phyloP scores from a whole-genome alignment of 2,888 invertebrate species.

The Selenia dentaria region DNA sequence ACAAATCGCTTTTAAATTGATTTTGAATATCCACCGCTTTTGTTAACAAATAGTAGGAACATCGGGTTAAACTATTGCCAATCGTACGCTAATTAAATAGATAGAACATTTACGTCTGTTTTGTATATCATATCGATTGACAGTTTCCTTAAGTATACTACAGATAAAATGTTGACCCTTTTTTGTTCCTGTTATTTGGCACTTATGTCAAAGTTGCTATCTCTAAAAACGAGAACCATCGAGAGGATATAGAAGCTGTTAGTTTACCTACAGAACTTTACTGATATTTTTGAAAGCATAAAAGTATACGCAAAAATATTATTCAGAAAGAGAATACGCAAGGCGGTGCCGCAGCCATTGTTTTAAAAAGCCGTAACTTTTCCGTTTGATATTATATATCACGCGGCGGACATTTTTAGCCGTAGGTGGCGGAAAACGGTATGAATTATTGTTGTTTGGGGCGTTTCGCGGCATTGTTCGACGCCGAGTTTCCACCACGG shows the following conservation, averaged over 20 bases:
- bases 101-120: too few species aligned
- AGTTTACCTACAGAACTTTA: slow-evolving; percentile 15
- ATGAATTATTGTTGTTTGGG: slow-evolving; percentile 84
- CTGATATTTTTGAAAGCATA: slow-evolving; percentile 26
- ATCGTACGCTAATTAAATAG: neutral
- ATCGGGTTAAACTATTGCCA: neutral
- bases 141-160: too few species aligned
- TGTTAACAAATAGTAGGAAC: slow-evolving; percentile 57
- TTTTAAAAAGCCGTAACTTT: slow-evolving; percentile 82
- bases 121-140: too few species aligned
- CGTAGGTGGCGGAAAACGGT: slow-evolving; percentile 83
- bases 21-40: slow-evolving; percentile 71
- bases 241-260: too few species aligned
- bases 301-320: slow-evolving; percentile 51
- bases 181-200: too few species aligned
- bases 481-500: slow-evolving; percentile 68
- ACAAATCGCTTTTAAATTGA: slow-evolving; percentile 82
- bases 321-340: slow-evolving; percentile 63
- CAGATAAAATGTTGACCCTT: too few species aligned
- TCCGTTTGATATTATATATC: slow-evolving; percentile 82
- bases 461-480: slow-evolving; percentile 77
- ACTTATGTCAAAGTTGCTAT: too few species aligned
- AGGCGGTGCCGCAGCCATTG: slow-evolving; percentile 67
- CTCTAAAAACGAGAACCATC: too few species aligned
- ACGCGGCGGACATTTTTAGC: slow-evolving; percentile 82